Percentiles rank a stretch among this genome's conserved stretches.
These are phyloP conservation scores for Gobiocypris rarus DNA, from an alignment of 2,113 vertebrate genomes.

Conservation along the genomic window DNA sequence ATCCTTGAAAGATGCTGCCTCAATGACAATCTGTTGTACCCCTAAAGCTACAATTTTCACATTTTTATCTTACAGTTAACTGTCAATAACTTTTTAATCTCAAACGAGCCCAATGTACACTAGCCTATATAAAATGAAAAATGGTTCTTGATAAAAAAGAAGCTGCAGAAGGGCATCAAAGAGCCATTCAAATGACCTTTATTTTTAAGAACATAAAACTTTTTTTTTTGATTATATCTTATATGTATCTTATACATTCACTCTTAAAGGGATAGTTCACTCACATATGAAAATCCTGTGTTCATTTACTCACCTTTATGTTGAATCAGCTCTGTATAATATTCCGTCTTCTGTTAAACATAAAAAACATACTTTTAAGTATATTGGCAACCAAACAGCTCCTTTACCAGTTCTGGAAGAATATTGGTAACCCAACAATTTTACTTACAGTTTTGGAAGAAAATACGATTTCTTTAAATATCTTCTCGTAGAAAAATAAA, in stretches of 20 bases:
- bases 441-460: background rate
- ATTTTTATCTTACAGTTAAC: background rate
- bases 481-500: no score
- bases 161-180: background rate
- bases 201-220: background rate
- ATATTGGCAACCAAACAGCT: background rate
- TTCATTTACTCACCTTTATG: no score
- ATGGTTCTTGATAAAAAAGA: background rate
- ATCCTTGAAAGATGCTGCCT: constrained; percentile 1
- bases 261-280: background rate
- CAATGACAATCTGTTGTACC: constrained; percentile 11
- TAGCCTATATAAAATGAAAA: background rate
- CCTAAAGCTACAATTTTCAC: background rate
- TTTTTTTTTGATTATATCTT: no score
- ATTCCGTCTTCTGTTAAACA: no score
- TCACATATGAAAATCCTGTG: background rate
- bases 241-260: no score
- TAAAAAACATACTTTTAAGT: background rate
- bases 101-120: background rate
- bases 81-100: background rate
- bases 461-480: background rate
- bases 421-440: background rate
- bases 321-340: no score
- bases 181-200: background rate
- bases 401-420: background rate